Evolutionary conservation across 2,888 invertebrate species (phyloP), one percentile per base, ranked within the genome.

Genomic region (Chromoteleia sp.): DNA sequence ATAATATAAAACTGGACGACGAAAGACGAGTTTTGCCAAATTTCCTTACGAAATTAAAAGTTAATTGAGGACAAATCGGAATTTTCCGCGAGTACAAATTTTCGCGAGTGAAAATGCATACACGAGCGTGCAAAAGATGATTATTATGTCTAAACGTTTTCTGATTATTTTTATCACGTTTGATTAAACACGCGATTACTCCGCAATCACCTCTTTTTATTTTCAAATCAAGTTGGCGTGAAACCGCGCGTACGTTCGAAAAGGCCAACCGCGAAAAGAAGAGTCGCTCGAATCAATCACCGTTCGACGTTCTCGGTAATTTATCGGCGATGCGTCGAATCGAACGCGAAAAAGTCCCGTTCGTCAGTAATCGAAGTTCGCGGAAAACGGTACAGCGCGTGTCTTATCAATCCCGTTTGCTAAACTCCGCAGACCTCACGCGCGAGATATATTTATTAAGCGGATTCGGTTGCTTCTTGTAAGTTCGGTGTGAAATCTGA

Each of bases 131-230:
- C 29, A 29, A 2, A 29, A 7, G 8, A 29, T 7, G 5, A 5
- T 29, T 29, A 29, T 29, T 29, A 8, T 29, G 29, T 36, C 36
- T 36, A 10, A 36, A 3, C n/a, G 36, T 36, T 10, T 36, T 19
- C 19, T 45, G 45, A 45, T 45, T 45, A 45, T 3, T 19, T 14
- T 45, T 45, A 45, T 45, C 19, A 19, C 45, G 14, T 45, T 19
- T 19, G 45, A 45, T 45, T 19, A 19, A 45, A 45, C 45, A 10
- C 1, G 19, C 45, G 45, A 45, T 45, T 19, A 19, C 1, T 14
- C n/a, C 3, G 17, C 17, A 45, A 19, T 10, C 8, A 45, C 17
- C 10, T 6, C 2, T 19, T 45, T 19, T 45, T 19, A 19, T 19
- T 19, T 45, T 19, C 7, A 17, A 45, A 17, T 45, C 45, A 5